These are phyloP conservation scores for Chydorus sphaericus DNA, from an alignment of 2,888 invertebrate species.

Conservation along the genomic window DNA sequence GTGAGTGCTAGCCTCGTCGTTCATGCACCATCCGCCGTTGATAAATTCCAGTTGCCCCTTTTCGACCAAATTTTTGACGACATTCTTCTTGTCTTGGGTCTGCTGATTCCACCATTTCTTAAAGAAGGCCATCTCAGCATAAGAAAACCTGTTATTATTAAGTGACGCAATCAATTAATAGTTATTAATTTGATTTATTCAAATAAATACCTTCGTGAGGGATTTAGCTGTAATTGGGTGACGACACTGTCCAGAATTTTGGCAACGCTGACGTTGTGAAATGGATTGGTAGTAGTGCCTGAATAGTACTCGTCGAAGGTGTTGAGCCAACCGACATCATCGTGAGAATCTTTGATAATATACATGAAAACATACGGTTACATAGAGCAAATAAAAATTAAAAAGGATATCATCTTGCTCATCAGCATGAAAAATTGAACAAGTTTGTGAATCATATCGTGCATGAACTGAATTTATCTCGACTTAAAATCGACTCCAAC, in stretches of 20 bases:
- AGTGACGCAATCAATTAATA: too few relatives aligned
- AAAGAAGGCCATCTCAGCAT: slow-evolving; percentile 37
- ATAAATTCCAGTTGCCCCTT: slow-evolving; percentile 26
- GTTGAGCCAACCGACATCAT: slow-evolving; percentile 89
- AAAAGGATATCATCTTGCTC: slow-evolving; percentile 92
- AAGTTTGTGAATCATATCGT: too few relatives aligned
- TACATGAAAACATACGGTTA: too few relatives aligned
- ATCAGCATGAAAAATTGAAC: too few relatives aligned
- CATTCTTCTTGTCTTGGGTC: slow-evolving; percentile 36
- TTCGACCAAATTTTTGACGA: slow-evolving; percentile 45
- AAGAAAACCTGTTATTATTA: slow-evolving; percentile 30
- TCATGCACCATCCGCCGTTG: slow-evolving; percentile 26
- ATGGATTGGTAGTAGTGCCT: too few relatives aligned
- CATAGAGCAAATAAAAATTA: slow-evolving; percentile 83
- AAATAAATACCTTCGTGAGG: slow-evolving; percentile 31
- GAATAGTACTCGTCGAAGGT: slow-evolving; percentile 88
- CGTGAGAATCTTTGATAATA: slow-evolving; percentile 48
- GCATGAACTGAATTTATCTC: too few relatives aligned
- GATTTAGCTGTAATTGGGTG: slow-evolving; percentile 51
- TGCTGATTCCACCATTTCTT: slow-evolving; percentile 61
- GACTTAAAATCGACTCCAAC: too few relatives aligned
- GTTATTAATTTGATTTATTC: too few relatives aligned
- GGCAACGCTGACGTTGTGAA: slow-evolving; percentile 29
- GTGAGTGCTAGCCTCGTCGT: slow-evolving; percentile 25
- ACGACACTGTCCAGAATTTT: slow-evolving; percentile 80